A percentile compares a stretch with the other conserved stretches of the same genome.
phyloP scores from a whole-genome alignment of 2,113 vertebrate genomes.

The Cynopterus brachyotis region DNA sequence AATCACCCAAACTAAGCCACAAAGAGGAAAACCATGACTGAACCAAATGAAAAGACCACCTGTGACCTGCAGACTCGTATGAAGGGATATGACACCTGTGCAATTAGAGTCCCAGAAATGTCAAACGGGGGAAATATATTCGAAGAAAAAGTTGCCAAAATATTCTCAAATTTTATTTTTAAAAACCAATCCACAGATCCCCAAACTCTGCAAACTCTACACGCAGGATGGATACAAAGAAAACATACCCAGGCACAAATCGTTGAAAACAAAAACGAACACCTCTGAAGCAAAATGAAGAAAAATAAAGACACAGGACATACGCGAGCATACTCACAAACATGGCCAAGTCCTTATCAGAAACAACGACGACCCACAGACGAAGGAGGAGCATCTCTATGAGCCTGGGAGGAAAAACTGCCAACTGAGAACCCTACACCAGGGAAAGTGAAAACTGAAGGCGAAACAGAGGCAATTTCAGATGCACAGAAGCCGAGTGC shows the following conservation, averaged over 20 bases:
- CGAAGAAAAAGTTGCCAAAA: background rate
- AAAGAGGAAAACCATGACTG: background rate
- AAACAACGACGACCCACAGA: background rate
- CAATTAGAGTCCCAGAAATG: background rate
- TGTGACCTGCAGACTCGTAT: no score
- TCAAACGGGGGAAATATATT: background rate
- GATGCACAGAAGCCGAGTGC: background rate
- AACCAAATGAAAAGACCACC: no score
- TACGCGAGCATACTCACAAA: background rate
- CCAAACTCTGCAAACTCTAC: background rate
- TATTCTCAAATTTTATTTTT: background rate
- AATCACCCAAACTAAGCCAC: background rate
- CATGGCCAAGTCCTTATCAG: background rate
- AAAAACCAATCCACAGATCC: background rate
- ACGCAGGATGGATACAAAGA: background rate
- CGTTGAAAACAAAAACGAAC: background rate
- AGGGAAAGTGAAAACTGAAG: background rate
- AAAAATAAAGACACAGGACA: background rate
- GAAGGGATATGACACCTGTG: accelerated
- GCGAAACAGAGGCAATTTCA: background rate
- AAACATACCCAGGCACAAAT: background rate
- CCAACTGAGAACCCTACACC: background rate
- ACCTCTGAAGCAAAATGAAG: background rate
- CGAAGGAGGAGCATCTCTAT: background rate
- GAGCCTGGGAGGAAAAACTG: background rate